Evolutionary conservation across 23 tunicate genomes (phyloP).

Genomic region (Styela plicata): DNA sequence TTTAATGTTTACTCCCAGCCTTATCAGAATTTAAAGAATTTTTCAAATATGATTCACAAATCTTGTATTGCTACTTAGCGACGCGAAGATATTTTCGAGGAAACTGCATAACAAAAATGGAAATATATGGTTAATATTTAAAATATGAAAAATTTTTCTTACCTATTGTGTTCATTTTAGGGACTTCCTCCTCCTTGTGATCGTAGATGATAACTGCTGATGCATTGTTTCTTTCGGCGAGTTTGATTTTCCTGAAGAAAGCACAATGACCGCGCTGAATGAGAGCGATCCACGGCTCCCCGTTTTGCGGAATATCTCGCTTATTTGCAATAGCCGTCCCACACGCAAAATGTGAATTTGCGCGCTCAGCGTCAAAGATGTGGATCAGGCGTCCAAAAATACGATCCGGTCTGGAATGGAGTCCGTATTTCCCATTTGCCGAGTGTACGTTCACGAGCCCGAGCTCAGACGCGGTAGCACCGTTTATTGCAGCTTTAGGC

Average conservation of each 20-base stretch:
- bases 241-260: conserved; percentile 70
- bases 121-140: not conserved
- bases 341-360: conserved; percentile 57
- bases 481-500: not conserved
- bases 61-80: no score
- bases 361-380: conserved; percentile 45
- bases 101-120: no score
- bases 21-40: no score
- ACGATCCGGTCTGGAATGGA: conserved; percentile 29
- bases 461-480: not conserved
- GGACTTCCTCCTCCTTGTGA: conserved; percentile 33
- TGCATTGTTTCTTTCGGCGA: conserved; percentile 70
- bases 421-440: conserved; percentile 41
- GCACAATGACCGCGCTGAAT: conserved; percentile 65
- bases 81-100: no score
- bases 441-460: not conserved
- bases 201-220: conserved; percentile 84
- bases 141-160: conserved; percentile 26
- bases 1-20: no score
- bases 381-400: conserved; percentile 62
- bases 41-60: no score
- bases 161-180: conserved; percentile 79
- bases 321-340: conserved; percentile 38
- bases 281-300: conserved; percentile 75
- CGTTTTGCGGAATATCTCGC: conserved; percentile 31